Conservation (phyloP, 2,797 vertebrate species). For the Calcarius lapponicus region DNA sequence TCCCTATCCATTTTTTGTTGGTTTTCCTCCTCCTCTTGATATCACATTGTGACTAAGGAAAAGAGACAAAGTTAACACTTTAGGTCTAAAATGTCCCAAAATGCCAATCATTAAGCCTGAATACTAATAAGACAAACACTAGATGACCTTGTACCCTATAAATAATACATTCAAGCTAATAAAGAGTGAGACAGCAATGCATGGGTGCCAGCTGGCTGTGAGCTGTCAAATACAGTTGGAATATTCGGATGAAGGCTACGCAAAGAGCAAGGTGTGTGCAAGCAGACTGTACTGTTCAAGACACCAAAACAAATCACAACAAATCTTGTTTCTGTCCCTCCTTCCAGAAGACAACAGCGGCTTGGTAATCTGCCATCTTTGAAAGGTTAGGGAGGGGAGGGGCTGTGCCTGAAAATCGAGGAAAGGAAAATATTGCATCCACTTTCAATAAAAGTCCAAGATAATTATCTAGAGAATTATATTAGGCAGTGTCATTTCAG, state of each 20-base stretch:
- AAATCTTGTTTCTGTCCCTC: background rate
- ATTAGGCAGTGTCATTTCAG: background rate
- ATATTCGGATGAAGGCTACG: rapidly evolving
- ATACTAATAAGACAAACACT: background rate
- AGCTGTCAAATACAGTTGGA: background rate
- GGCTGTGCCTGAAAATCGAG: background rate
- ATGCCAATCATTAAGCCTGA: background rate
- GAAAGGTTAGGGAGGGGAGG: background rate
- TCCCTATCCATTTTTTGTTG: background rate
- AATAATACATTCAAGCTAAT: background rate
- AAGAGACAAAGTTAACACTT: background rate
- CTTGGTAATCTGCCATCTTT: background rate
- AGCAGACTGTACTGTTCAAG: background rate
- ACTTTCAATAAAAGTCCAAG: background rate
- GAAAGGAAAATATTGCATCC: background rate
- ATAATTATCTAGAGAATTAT: background rate
- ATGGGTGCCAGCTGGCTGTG: background rate
- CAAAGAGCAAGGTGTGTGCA: background rate
- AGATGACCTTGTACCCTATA: background rate
- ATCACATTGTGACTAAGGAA: background rate
- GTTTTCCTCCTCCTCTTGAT: background rate
- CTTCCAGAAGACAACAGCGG: background rate
- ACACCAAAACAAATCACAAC: background rate
- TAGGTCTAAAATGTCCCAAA: background rate
- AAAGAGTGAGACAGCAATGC: background rate